Evolutionary conservation across 2,797 vertebrate species (phyloP).

Genomic region (Aphelocoma californica): DNA sequence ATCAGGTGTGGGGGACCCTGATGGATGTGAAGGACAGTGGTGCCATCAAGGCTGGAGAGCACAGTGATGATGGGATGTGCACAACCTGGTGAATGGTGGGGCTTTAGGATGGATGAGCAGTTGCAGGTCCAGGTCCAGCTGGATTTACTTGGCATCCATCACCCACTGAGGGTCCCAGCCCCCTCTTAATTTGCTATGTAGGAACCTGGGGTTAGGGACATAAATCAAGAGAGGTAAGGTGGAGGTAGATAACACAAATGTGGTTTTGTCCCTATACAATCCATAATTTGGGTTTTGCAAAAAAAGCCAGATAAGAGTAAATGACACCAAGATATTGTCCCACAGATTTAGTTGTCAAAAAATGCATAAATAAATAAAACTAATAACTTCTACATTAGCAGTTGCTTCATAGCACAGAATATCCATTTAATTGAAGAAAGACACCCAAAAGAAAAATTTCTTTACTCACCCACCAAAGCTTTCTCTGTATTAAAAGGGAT

Average conservation of each 20-base stretch:
- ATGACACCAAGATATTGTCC: not conserved
- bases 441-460: not conserved
- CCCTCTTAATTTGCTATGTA: not conserved
- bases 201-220: not conserved
- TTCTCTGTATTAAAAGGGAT: not conserved
- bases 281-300: not conserved
- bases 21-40: fast-evolving
- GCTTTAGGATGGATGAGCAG: not conserved
- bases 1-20: too few species aligned
- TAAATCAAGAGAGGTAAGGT: not conserved
- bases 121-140: not conserved
- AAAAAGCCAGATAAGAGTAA: not conserved
- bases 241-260: not conserved
- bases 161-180: not conserved
- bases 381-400: not conserved
- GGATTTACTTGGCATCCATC: not conserved
- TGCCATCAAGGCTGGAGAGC: not conserved
- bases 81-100: too few species aligned
- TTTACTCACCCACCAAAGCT: not conserved
- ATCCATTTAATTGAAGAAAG: not conserved
- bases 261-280: not conserved
- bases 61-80: not conserved
- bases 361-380: not conserved
- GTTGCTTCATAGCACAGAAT: not conserved
- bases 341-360: not conserved